phyloP scores from a whole-genome alignment of 2,113 vertebrate species.

The Urocolius indicus region DNA sequence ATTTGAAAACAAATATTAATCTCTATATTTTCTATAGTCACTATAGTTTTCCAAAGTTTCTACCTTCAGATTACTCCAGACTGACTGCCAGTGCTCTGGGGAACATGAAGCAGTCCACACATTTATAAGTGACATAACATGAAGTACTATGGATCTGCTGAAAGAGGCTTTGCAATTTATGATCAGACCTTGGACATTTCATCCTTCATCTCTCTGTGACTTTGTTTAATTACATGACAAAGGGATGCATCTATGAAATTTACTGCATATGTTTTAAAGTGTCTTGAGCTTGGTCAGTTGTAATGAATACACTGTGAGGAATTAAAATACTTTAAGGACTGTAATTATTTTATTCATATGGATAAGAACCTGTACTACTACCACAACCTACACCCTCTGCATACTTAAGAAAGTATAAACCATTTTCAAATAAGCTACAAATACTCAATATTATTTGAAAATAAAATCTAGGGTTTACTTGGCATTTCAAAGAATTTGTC shows the following conservation, averaged over 20 bases:
- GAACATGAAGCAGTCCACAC: neutral
- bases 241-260: neutral
- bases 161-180: neutral
- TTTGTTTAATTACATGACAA: constrained; percentile 4
- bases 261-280: neutral
- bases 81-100: neutral
- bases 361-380: neutral
- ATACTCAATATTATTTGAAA: neutral
- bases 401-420: neutral
- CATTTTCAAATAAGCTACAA: neutral
- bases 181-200: neutral
- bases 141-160: neutral
- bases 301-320: neutral
- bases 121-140: neutral
- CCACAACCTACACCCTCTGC: neutral
- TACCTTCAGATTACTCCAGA: neutral
- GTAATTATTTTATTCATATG: neutral
- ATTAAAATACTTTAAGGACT: neutral
- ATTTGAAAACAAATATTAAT: neutral
- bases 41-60: neutral
- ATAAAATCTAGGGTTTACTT: neutral
- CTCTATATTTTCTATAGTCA: neutral
- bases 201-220: neutral
- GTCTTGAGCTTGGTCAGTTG: neutral
- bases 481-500: constrained; percentile 35